Evolutionary conservation across 2,113 vertebrate species (phyloP), one percentile per base, ranked within the genome.

Genomic region (Meleagris gallopavo): DNA sequence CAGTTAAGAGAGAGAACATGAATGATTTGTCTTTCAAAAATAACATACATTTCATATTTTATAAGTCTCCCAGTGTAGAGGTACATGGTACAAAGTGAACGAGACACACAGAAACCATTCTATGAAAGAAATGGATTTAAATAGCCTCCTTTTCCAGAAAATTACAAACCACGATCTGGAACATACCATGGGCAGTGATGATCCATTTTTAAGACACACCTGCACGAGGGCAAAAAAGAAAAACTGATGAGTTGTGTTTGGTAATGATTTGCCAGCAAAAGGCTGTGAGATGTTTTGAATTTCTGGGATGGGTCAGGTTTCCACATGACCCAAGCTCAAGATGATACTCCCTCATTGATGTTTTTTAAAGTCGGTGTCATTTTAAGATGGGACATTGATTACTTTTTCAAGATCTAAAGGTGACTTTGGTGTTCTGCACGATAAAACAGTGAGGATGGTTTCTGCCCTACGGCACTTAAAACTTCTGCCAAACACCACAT

Each of bases 191-290:
- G 99, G 80, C 99, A 99, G 88, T 99, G 99, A 97, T 99, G 99
- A 97, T 99, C 99, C 99, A 99, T 99, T 97, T 99, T 99, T 93
- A 99, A 97, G 84, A 99, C 98, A 65, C 99, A 99, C 81, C 99
- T 99, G 95, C 46, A 97, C 81, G 94, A 91, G 61, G 52, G 72
- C n/a, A 79, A 57, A 89, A 79, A 73, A 77, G 67, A 79, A 81
- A 58, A 93, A 82, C 1, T 13, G 48, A 80, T 22, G 22, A 21
- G 14, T 87, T 55, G 72, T 73, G 78, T 71, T 62, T 81, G 34
- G 71, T 40, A 74, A 9, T 88, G 67, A 75, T 74, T 61, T 38
- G 30, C 8, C 55, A 77, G 70, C 9, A 66, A 66, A 88, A 34
- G 32, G 52, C 27, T 54, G 52, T 30, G 52, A 54, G 52, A 13